Conservation (phyloP, 2,113 vertebrate genomes). For the Lontra canadensis region DNA sequence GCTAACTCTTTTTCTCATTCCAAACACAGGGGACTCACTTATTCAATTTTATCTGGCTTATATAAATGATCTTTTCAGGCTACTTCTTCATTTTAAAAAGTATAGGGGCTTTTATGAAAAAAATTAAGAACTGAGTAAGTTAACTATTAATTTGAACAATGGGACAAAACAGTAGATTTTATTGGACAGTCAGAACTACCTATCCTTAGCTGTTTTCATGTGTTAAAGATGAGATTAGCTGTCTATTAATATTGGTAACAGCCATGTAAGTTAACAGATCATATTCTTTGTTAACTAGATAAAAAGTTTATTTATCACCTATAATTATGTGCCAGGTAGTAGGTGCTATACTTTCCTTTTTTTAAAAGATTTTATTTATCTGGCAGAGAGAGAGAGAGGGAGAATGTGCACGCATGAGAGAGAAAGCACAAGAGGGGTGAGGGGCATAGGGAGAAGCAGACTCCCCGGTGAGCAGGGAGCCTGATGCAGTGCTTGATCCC, state of each 20-base stretch:
- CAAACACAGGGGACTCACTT: not conserved
- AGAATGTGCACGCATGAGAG: too few relatives aligned
- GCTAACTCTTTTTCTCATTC: not conserved
- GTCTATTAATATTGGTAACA: not conserved
- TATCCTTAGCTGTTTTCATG: not conserved
- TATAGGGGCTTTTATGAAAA: not conserved
- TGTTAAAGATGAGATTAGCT: not conserved
- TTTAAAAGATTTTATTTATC: not conserved
- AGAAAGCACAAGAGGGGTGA: too few relatives aligned
- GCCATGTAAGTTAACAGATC: not conserved
- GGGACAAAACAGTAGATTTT: slow-evolving; percentile 3
- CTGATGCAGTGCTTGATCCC: too few relatives aligned
- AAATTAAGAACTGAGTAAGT: slow-evolving; percentile 1
- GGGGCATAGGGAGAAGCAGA: too few relatives aligned
- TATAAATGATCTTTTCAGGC: not conserved
- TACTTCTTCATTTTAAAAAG: not conserved
- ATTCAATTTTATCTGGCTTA: not conserved
- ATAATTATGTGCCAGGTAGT: not conserved
- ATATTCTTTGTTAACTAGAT: not conserved
- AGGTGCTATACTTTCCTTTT: not conserved
- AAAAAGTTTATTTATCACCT: not conserved
- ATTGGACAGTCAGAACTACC: not conserved
- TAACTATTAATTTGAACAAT: slow-evolving; percentile 21
- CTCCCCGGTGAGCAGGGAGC: too few relatives aligned
- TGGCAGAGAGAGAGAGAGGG: too few relatives aligned